Percentiles rank a stretch among this genome's conserved stretches.
These are phyloP conservation scores for Tethya wilhelma DNA, from an alignment of 37 sponge, comb jelly and placozoan genomes.

Conservation along the genomic window DNA sequence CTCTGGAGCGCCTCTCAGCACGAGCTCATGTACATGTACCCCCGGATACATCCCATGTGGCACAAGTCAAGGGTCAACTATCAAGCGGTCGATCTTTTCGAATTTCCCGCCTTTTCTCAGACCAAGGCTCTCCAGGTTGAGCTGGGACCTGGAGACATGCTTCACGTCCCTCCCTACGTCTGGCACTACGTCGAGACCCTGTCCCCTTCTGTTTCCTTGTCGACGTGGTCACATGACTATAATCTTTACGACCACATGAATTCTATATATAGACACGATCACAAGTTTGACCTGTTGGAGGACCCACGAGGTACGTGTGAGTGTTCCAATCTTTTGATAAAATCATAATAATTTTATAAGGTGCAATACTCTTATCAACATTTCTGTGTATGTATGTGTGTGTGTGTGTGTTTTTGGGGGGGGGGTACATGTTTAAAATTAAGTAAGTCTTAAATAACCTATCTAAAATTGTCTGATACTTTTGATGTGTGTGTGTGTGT, in stretches of 20 bases:
- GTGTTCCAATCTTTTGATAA: neutral
- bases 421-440: constrained; percentile 83
- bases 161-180: constrained; percentile 89
- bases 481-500: too few species aligned
- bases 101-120: constrained; percentile 68
- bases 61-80: constrained; percentile 90
- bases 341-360: neutral
- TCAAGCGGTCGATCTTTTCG: constrained; percentile 38
- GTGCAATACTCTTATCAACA: neutral
- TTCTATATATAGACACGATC: constrained; percentile 86
- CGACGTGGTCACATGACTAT: constrained; percentile 96
- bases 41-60: constrained; percentile 93
- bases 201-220: constrained; percentile 85
- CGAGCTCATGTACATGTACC: constrained; percentile 79
- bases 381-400: neutral
- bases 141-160: constrained; percentile 82
- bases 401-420: constrained; percentile 67
- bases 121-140: constrained; percentile 72
- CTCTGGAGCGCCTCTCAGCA: constrained; percentile 81
- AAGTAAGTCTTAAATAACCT: too few species aligned
- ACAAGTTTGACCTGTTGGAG: constrained; percentile 89
- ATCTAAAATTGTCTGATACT: neutral
- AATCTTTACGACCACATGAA: constrained; percentile 90
- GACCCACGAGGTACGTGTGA: constrained; percentile 69
- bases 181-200: constrained; percentile 95